Conservation (phyloP, 2,888 invertebrate genomes). For the Hemistola chrysoprasaria region DNA sequence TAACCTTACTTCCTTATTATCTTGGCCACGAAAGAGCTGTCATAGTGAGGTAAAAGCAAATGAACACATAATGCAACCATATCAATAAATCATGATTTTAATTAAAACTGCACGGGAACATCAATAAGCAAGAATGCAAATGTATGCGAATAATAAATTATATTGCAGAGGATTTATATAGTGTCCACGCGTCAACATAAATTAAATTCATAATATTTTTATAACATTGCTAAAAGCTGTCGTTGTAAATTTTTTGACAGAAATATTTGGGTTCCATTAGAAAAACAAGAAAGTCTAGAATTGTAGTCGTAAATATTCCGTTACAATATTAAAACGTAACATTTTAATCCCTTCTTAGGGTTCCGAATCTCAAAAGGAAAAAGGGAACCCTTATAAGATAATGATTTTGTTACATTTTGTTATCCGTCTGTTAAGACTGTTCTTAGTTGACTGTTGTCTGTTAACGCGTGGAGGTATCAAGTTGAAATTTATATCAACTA, state of each 20-base stretch:
- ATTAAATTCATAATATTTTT: slow-evolving; percentile 2
- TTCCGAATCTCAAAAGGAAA: too few species aligned
- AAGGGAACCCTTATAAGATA: too few species aligned
- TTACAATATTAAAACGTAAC: neutral
- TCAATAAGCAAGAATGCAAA: slow-evolving; percentile 9
- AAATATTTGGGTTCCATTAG: neutral
- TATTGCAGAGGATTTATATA: slow-evolving; percentile 1
- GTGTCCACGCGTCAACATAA: neutral
- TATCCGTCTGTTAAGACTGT: too few species aligned
- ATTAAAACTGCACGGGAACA: slow-evolving; percentile 6
- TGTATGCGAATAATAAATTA: slow-evolving; percentile 13
- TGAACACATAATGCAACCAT: neutral
- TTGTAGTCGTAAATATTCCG: too few species aligned
- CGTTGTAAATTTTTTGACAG: neutral
- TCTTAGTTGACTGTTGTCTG: too few species aligned
- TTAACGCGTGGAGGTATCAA: too few species aligned
- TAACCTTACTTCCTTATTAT: too few species aligned
- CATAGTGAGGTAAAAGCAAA: neutral
- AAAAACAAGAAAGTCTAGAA: too few species aligned
- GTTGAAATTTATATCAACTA: too few species aligned
- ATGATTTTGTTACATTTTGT: too few species aligned
- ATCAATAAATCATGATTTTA: slow-evolving; percentile 9
- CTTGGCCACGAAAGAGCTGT: too few species aligned
- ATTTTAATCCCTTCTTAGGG: too few species aligned
- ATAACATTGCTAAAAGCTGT: neutral